Evolutionary conservation across 2,797 vertebrate species (phyloP).

Genomic region (Manis crassicaudata): DNA sequence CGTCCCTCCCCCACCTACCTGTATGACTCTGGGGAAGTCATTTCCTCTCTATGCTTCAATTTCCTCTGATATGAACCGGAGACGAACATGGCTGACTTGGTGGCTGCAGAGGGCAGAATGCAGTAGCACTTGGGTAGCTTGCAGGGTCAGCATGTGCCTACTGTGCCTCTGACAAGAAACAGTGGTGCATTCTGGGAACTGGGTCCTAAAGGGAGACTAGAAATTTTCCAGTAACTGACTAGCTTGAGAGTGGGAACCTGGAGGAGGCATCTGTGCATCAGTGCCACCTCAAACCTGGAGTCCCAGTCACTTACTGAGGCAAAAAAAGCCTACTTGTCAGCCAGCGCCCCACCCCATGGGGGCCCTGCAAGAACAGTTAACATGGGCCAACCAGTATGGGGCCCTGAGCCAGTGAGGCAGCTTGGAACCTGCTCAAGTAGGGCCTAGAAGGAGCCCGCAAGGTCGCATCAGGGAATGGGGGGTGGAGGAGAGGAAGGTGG

Average conservation of each 20-base stretch:
- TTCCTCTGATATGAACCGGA: not conserved
- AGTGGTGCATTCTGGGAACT: not conserved
- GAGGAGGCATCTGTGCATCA: not conserved
- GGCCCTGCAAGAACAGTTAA: not conserved
- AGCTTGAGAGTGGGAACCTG: not conserved
- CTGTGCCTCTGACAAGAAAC: not conserved
- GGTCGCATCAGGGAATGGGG: not conserved
- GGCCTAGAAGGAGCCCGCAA: not conserved
- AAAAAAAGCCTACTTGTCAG: not conserved
- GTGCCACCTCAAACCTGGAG: not conserved
- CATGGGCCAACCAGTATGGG: not conserved
- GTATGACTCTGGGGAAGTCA: not conserved
- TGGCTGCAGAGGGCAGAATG: not conserved
- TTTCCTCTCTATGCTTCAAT: not conserved
- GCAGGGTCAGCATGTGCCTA: not conserved
- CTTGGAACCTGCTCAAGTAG: not conserved
- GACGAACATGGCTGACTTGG: not conserved
- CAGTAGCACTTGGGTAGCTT: not conserved
- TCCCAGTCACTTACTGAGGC: not conserved
- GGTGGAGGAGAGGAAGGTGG: fast-evolving
- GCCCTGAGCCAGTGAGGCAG: not conserved
- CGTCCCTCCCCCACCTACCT: not conserved
- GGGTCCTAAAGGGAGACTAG: not conserved
- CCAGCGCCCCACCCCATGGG: not conserved
- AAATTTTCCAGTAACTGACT: not conserved